Percentiles rank a stretch among this genome's conserved stretches.
phyloP scores from a whole-genome alignment of 2,888 invertebrate genomes.

The Lasioglossum oenotherae region DNA sequence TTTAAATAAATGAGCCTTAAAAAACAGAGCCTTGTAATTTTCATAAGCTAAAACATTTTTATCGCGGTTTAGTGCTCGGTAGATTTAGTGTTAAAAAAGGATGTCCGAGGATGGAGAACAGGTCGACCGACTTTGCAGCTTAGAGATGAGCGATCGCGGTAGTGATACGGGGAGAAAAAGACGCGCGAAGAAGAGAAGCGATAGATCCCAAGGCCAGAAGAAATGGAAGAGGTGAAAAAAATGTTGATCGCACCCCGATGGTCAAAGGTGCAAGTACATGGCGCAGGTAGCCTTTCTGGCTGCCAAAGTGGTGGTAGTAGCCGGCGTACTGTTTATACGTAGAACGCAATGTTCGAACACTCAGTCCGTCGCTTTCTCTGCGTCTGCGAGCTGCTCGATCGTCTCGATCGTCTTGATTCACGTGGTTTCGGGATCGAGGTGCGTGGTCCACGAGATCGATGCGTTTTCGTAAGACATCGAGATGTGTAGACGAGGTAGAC shows the following conservation, averaged over 20 bases:
- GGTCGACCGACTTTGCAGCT: not conserved
- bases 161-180: not conserved
- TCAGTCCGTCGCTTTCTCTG: conserved; percentile 84
- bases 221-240: not conserved
- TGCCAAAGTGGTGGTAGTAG: conserved; percentile 74
- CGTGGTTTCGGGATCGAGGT: conserved; percentile 59
- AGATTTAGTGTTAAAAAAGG: too few relatives aligned
- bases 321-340: conserved; percentile 79
- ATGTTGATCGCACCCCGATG: conserved; percentile 14
- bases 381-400: conserved; percentile 73
- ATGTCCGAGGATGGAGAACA: not conserved
- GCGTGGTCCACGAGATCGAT: conserved; percentile 32
- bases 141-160: not conserved
- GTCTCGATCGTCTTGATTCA: conserved; percentile 54
- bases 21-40: too few relatives aligned
- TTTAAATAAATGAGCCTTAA: too few relatives aligned
- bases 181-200: too few relatives aligned
- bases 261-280: conserved; percentile 37
- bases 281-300: conserved; percentile 17
- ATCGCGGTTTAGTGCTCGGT: too few relatives aligned
- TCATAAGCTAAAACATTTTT: too few relatives aligned
- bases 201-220: not conserved
- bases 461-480: conserved; percentile 14
- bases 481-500: not conserved
- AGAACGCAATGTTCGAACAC: conserved; percentile 77